Base-by-base conservation (phyloP, 1,140 invertebrate species). In the Gryon sp. region DNA sequence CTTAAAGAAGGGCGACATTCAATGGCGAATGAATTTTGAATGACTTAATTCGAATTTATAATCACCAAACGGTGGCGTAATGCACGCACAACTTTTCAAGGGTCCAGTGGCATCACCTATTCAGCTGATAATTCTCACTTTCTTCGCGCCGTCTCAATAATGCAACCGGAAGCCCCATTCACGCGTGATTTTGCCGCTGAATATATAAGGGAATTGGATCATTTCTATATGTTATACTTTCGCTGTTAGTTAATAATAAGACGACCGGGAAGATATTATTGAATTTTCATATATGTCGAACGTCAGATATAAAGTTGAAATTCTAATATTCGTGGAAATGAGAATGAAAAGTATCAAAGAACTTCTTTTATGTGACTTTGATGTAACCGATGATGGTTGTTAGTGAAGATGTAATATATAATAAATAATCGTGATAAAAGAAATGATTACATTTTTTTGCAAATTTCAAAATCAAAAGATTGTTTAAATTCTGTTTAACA, bases 91-190 rank as follows among this genome's bases (percentile, higher is more conserved):
- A 46, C 28, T 46, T 76, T 79, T 75, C 24, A 48, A 45, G 63
- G 72, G 57, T 63, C 50, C 68, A 18, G 59, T 40, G 60, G 18
- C 59, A 66, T n/a, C n/a, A n/a, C 52, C 59, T 53, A 78, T 85
- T 85, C 80, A 81, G 19, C 60, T 68, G 75, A 77, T 84, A 85
- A 84, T 85, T 83, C 83, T 79, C 76, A 80, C 83, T 84, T 84
- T 85, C 83, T 84, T 83, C 69, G 28, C 45, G 24, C 20, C 43
- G 55, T 52, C 60, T 84, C 77, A 84, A 84, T 83, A n/a, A n/a
- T n/a, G 78, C 72, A 57, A 80, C 82, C 83, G 86, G 83, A 87
- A 84, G 79, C 78, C 78, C 79, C 86, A n/a, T 87, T 87, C 84
- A 86, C 79, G 83, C 76, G 80, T 78, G 79, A 85, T 86, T 83